Conservation (phyloP, 2,113 vertebrate species). For the Gasterosteus aculeatus region DNA sequence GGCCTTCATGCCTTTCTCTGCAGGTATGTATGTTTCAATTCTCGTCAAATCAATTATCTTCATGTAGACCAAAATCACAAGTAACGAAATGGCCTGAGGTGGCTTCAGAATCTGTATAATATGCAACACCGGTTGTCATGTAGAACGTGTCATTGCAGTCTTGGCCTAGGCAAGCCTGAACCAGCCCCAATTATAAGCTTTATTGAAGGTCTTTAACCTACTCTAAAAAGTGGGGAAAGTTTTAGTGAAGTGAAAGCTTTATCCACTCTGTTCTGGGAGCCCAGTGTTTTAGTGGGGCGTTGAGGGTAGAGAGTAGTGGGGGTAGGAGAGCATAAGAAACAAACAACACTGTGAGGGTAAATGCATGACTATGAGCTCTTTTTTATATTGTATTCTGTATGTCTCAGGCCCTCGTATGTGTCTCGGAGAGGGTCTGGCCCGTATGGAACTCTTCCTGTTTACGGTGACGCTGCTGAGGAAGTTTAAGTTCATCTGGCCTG, state of each 20-base stretch:
- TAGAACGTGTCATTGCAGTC: background rate
- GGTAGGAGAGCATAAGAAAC: background rate
- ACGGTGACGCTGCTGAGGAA: constrained; percentile 55
- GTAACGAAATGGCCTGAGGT: background rate
- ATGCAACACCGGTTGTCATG: background rate
- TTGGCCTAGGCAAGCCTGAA: background rate
- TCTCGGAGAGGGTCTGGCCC: constrained; percentile 54
- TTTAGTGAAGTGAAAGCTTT: background rate
- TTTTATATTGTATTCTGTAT: background rate
- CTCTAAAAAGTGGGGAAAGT: background rate
- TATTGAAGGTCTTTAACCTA: background rate
- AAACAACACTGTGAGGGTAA: background rate
- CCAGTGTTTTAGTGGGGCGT: background rate
- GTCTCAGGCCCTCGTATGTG: constrained; percentile 59
- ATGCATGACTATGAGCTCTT: background rate
- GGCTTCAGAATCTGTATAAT: background rate
- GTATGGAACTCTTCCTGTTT: constrained; percentile 60
- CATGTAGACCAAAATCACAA: background rate
- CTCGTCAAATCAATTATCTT: background rate
- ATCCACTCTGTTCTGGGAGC: background rate
- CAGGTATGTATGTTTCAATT: constrained; percentile 42
- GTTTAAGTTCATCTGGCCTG: constrained; percentile 62
- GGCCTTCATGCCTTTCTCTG: constrained; percentile 67
- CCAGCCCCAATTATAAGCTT: background rate
- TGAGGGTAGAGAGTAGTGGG: background rate